Percentiles rank a stretch among this genome's conserved stretches.
phyloP scores from a whole-genome alignment of 2,797 vertebrate species.

The Molossus molossus region DNA sequence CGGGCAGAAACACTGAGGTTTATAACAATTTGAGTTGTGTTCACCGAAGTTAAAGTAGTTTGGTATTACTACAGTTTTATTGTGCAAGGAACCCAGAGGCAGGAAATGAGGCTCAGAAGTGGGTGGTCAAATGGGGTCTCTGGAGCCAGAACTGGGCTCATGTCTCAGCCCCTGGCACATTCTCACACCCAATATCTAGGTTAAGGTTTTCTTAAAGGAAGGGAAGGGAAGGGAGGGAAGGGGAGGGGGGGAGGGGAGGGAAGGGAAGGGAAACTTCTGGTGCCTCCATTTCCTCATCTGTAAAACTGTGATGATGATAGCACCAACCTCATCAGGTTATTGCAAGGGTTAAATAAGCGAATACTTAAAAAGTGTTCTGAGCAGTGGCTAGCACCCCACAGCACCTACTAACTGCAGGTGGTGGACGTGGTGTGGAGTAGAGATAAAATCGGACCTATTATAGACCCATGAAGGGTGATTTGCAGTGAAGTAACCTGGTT shows the following conservation, averaged over 20 bases:
- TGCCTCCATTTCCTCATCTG: not conserved
- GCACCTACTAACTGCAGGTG: not conserved
- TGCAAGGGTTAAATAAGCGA: not conserved
- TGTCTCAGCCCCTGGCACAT: not conserved
- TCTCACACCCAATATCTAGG: not conserved
- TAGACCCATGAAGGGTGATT: not conserved
- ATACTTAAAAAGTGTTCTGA: not conserved
- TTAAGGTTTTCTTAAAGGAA: not conserved
- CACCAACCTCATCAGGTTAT: not conserved
- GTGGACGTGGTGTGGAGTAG: not conserved
- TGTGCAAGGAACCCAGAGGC: not conserved
- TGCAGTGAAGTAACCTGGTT: not conserved
- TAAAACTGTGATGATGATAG: not conserved
- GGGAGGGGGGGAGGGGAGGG: too few relatives aligned
- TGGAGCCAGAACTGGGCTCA: not conserved
- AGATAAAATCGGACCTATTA: not conserved
- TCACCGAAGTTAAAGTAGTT: constrained; percentile 6
- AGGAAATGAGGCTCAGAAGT: not conserved
- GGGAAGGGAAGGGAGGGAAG: too few relatives aligned
- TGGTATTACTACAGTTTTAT: not conserved
- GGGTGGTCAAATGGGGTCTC: not conserved
- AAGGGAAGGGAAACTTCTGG: not conserved
- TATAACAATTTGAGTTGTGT: not conserved
- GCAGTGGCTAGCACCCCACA: not conserved
- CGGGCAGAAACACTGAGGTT: not conserved